Evolutionary conservation across 2,888 invertebrate species (phyloP).

Genomic region (Seira sanloemensis): DNA sequence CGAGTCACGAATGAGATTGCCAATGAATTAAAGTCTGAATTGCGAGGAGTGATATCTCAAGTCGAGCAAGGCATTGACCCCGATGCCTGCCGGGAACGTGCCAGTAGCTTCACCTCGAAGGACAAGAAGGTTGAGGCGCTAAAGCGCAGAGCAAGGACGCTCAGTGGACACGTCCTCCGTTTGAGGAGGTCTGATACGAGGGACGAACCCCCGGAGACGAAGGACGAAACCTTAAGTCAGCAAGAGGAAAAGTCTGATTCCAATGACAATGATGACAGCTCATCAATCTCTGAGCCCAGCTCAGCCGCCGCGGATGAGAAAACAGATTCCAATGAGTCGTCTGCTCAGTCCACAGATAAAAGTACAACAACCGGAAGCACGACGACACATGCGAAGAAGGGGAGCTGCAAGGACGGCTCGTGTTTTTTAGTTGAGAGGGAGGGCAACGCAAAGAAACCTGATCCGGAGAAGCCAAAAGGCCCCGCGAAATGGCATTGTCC

Average conservation of each 20-base stretch:
- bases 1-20: constrained; percentile 85
- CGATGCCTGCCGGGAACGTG: constrained; percentile 76
- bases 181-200: constrained; percentile 13
- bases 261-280: constrained; percentile 41
- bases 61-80: constrained; percentile 88
- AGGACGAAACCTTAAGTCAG: not conserved
- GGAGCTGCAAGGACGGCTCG: constrained; percentile 19
- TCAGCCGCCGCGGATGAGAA: constrained; percentile 2
- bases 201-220: not conserved
- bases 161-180: constrained; percentile 66
- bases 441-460: not conserved
- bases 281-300: constrained; percentile 19
- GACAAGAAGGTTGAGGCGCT: constrained; percentile 67
- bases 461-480: not conserved
- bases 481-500: constrained; percentile 82
- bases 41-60: constrained; percentile 86
- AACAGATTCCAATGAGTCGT: constrained; percentile 8
- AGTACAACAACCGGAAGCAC: not conserved
- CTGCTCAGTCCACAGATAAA: not conserved
- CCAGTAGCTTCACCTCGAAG: constrained; percentile 69
- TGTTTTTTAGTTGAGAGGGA: constrained; percentile 12
- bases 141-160: constrained; percentile 65
- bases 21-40: constrained; percentile 88
- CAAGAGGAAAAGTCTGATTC: constrained; percentile 37
- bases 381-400: constrained; percentile 14